Evolutionary conservation across 2,888 invertebrate species (phyloP).

Genomic region (Ormia ochracea): DNA sequence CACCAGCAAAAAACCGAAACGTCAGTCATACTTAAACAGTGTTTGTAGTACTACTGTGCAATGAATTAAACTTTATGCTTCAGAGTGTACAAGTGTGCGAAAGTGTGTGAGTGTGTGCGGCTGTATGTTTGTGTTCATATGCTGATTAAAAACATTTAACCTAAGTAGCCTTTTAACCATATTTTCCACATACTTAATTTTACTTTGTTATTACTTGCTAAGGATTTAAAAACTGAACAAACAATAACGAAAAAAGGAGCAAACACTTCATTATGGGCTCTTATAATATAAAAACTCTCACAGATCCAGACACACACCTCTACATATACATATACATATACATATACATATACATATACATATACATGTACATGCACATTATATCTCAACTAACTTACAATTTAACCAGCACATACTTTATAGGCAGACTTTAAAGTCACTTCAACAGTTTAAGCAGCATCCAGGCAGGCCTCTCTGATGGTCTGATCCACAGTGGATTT

Average conservation of each 20-base stretch:
- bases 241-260: background rate
- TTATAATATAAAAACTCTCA: background rate
- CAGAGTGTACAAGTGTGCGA: background rate
- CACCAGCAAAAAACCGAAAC: constrained; percentile 43
- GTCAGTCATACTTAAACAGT: constrained; percentile 35
- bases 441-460: background rate
- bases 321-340: background rate
- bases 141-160: constrained; percentile 39
- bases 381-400: too few species aligned
- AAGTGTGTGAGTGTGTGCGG: background rate
- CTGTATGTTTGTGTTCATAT: background rate
- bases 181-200: constrained; percentile 56
- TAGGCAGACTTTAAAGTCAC: background rate
- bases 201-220: constrained; percentile 39
- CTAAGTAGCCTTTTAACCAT: constrained; percentile 61
- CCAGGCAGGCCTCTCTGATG: background rate
- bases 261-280: constrained; percentile 14
- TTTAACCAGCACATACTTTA: background rate
- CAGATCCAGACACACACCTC: background rate
- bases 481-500: too few species aligned
- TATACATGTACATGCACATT: too few species aligned
- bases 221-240: constrained; percentile 11
- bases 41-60: constrained; percentile 25
- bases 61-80: background rate
- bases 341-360: background rate